Evolutionary conservation across 2,888 invertebrate species (phyloP).

Genomic region (Epirrhoe alternata): DNA sequence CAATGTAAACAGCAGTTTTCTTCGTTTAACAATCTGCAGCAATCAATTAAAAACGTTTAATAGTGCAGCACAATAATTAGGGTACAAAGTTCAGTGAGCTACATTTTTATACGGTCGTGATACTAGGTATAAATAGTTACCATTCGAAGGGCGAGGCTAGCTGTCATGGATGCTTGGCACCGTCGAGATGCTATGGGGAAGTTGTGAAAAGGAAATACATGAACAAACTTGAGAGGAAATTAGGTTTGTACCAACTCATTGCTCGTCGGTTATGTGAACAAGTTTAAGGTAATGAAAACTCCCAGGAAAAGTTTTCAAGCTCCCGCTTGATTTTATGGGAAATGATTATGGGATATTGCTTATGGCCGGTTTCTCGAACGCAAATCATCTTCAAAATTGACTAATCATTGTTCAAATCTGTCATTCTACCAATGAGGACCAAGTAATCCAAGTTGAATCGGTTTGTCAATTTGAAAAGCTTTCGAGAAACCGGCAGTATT

Average conservation of each 20-base stretch:
- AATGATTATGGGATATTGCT: too few relatives aligned
- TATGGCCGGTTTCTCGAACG: too few relatives aligned
- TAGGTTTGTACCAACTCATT: not conserved
- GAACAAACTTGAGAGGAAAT: not conserved
- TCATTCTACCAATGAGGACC: too few relatives aligned
- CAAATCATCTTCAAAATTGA: too few relatives aligned
- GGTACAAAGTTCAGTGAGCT: conserved; percentile 73
- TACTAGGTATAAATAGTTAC: conserved; percentile 70
- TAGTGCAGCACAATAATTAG: conserved; percentile 55
- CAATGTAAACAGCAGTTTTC: conserved; percentile 1
- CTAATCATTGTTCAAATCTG: too few relatives aligned
- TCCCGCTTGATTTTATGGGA: too few relatives aligned
- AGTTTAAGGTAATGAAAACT: not conserved
- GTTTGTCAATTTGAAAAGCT: too few relatives aligned
- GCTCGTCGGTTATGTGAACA: not conserved
- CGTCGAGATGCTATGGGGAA: conserved; percentile 40
- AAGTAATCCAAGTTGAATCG: too few relatives aligned
- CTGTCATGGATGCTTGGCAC: conserved; percentile 55
- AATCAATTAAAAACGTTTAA: conserved; percentile 57
- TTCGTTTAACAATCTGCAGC: conserved; percentile 28
- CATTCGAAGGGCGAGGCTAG: conserved; percentile 73
- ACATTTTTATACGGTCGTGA: conserved; percentile 57
- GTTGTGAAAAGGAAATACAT: conserved; percentile 23
- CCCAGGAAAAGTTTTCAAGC: too few relatives aligned
- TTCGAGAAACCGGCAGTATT: too few relatives aligned